Percentiles rank a stretch among this genome's conserved stretches.
phyloP scores from a whole-genome alignment of 2,888 invertebrate genomes.

The Tachina lurida region DNA sequence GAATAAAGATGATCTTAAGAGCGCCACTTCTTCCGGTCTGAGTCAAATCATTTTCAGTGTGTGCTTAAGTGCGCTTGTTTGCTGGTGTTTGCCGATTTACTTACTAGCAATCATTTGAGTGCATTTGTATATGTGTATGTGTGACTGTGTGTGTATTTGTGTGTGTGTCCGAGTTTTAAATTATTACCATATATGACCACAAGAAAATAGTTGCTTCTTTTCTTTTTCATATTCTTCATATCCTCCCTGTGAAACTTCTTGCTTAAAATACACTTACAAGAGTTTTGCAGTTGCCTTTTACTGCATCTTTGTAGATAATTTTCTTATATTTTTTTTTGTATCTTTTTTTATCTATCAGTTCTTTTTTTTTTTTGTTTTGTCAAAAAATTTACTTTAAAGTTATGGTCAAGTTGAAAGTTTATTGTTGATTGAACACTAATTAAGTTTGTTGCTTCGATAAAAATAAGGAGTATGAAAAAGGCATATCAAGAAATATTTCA shows the following conservation, averaged over 20 bases:
- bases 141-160: no score
- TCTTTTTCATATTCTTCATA: constrained; percentile 9
- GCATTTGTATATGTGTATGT: not conserved
- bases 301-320: constrained; percentile 26
- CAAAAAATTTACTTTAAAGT: constrained; percentile 67
- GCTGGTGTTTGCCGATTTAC: not conserved
- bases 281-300: constrained; percentile 37
- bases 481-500: not conserved
- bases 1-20: no score
- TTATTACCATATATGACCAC: constrained; percentile 57
- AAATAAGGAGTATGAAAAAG: constrained; percentile 7
- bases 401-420: constrained; percentile 78
- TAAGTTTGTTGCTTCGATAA: constrained; percentile 77
- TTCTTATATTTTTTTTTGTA: constrained; percentile 18
- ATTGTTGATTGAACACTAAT: constrained; percentile 83
- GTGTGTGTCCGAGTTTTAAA: constrained; percentile 31
- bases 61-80: not conserved
- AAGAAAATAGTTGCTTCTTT: constrained; percentile 50
- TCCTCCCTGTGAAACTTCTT: constrained; percentile 32
- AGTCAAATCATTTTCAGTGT: no score
- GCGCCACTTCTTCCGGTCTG: no score
- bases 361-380: constrained; percentile 44
- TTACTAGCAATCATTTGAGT: not conserved
- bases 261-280: constrained; percentile 53
- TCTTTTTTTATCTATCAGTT: constrained; percentile 21